These are phyloP conservation scores for Clepsis dumicolana DNA, from an alignment of 2,888 invertebrate genomes.

Conservation along the genomic window DNA sequence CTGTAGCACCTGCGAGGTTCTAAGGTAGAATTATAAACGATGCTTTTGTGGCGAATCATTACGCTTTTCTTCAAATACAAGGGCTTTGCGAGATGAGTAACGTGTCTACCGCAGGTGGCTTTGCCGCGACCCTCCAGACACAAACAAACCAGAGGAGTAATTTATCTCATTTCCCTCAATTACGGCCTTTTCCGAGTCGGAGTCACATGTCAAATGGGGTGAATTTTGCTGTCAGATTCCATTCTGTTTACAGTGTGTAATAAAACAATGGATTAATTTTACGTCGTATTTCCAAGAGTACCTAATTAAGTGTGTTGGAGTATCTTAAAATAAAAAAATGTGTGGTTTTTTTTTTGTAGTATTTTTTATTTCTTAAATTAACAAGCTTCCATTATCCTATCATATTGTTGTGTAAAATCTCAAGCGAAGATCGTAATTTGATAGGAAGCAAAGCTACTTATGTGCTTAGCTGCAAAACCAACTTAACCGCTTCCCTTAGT, in stretches of 20 bases:
- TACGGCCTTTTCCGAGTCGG: conserved; percentile 72
- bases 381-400: neutral
- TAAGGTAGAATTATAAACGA: conserved; percentile 45
- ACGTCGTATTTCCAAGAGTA: neutral
- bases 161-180: conserved; percentile 82
- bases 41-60: conserved; percentile 48
- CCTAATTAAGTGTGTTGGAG: neutral
- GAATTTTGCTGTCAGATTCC: conserved; percentile 59
- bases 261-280: conserved; percentile 5
- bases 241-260: conserved; percentile 50
- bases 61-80: conserved; percentile 40
- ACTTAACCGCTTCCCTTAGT: conserved; percentile 27
- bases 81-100: conserved; percentile 41
- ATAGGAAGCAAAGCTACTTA: conserved; percentile 38
- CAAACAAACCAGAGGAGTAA: conserved; percentile 71
- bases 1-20: conserved; percentile 67
- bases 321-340: too few relatives aligned
- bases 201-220: conserved; percentile 74
- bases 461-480: conserved; percentile 43
- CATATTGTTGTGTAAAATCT: neutral
- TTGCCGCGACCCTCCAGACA: conserved; percentile 52
- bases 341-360: too few relatives aligned
- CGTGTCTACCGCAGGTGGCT: conserved; percentile 41
- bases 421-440: neutral
- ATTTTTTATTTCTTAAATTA: neutral